A percentile compares a stretch with the other conserved stretches of the same genome.
Conservation (phyloP, 1,140 invertebrate genomes). For the Psix sp. region DNA sequence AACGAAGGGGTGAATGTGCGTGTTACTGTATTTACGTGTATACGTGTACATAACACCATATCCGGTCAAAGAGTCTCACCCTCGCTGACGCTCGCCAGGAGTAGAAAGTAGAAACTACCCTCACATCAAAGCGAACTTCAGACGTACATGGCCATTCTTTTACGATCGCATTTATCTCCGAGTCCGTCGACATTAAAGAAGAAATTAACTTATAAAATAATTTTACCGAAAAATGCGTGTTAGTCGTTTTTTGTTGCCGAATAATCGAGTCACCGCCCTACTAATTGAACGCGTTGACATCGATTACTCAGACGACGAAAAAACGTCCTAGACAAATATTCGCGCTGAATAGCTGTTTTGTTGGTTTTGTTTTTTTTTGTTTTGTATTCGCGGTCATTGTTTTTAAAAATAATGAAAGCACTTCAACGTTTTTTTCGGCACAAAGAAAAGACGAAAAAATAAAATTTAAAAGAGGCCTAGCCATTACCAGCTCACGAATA, state of each 20-base stretch:
- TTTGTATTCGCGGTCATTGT: constrained; percentile 47
- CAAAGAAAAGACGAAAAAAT: not conserved
- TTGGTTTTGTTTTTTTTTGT: no score
- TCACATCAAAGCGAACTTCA: constrained; percentile 57
- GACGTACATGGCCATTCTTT: constrained; percentile 40
- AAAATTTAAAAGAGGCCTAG: not conserved
- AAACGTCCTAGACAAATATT: constrained; percentile 43
- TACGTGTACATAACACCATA: constrained; percentile 58
- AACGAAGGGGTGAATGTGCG: constrained; percentile 60
- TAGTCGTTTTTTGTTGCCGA: constrained; percentile 3
- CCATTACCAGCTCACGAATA: constrained; percentile 26
- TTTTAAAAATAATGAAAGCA: constrained; percentile 55
- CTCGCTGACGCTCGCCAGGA: constrained; percentile 36
- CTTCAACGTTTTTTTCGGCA: constrained; percentile 24
- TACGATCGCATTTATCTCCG: constrained; percentile 46
- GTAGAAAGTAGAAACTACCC: constrained; percentile 59
- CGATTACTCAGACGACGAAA: constrained; percentile 35
- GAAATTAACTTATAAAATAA: constrained; percentile 45
- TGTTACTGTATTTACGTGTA: constrained; percentile 55
- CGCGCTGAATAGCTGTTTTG: constrained; percentile 37
- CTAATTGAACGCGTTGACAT: constrained; percentile 49
- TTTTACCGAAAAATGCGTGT: constrained; percentile 4
- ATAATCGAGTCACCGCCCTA: constrained; percentile 24
- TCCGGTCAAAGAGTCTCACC: constrained; percentile 60
- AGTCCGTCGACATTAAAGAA: constrained; percentile 30